These are phyloP conservation scores for Syrrhaptes paradoxus DNA, from an alignment of 2,113 vertebrate genomes.

Conservation along the genomic window DNA sequence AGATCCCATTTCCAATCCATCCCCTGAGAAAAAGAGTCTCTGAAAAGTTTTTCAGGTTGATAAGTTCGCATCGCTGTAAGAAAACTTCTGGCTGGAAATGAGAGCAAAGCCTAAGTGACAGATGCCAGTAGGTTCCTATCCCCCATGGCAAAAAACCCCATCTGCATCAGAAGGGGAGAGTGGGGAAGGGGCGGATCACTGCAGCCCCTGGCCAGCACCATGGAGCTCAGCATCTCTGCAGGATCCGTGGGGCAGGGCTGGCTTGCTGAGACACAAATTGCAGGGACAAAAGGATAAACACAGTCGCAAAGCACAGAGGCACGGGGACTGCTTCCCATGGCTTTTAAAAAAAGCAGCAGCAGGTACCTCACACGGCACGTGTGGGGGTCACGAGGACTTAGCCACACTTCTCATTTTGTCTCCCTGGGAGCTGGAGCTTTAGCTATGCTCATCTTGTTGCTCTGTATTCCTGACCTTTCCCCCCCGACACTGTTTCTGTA, in stretches of 20 bases:
- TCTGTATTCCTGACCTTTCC: not conserved
- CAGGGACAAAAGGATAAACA: not conserved
- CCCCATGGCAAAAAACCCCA: not conserved
- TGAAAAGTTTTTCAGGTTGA: not conserved
- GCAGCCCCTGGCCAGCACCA: not conserved
- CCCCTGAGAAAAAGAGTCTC: slow-evolving; percentile 38
- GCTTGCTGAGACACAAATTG: not conserved
- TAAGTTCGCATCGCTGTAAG: not conserved
- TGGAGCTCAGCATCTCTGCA: not conserved
- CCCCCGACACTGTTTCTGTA: not conserved
- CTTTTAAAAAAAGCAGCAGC: not conserved
- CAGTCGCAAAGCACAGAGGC: accelerated
- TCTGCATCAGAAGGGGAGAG: not conserved
- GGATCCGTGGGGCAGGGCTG: not conserved
- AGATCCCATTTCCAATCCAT: slow-evolving; percentile 58
- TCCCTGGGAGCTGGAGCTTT: not conserved
- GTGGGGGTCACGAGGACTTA: accelerated
- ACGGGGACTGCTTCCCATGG: not conserved
- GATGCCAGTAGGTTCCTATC: not conserved
- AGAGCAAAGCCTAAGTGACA: not conserved
- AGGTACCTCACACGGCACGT: accelerated
- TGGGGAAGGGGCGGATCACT: not conserved
- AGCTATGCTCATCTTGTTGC: not conserved
- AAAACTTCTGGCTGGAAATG: not conserved
- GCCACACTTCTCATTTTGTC: not conserved